A percentile compares a stretch with the other conserved stretches of the same genome.
Conservation (phyloP, 1,140 invertebrate genomes). For the Diorhabda sublineata region DNA sequence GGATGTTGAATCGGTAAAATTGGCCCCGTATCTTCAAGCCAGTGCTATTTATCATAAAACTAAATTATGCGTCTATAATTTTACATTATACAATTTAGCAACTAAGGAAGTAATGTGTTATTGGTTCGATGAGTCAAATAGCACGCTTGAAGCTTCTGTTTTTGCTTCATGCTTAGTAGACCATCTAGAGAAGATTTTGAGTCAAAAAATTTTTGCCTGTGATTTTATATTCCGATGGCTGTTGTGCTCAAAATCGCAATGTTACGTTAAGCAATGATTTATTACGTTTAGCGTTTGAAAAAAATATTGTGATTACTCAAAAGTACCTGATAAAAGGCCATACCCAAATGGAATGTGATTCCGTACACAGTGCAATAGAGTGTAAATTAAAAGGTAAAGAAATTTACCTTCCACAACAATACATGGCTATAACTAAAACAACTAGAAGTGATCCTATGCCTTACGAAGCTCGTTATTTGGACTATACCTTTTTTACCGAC, state of each 20-base stretch:
- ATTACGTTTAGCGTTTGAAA: conserved; percentile 10
- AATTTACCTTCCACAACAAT: conserved; percentile 36
- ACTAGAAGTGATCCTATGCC: conserved; percentile 30
- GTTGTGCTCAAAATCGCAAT: conserved; percentile 25
- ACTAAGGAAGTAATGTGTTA: conserved; percentile 30
- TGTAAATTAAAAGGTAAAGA: conserved; percentile 25
- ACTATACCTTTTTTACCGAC: conserved; percentile 20
- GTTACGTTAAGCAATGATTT: conserved; percentile 23
- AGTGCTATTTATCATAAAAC: conserved; percentile 35
- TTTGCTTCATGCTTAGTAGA: conserved; percentile 16
- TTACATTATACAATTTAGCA: conserved; percentile 36
- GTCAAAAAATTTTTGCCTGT: neutral
- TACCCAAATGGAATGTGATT: conserved; percentile 43
- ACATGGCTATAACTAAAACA: conserved; percentile 27
- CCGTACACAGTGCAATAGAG: conserved; percentile 40
- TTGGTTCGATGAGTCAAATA: conserved; percentile 14
- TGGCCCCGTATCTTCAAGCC: conserved; percentile 31
- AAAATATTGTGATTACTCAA: conserved; percentile 25
- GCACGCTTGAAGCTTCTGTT: conserved; percentile 35
- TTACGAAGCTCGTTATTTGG: conserved; percentile 24
- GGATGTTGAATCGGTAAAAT: conserved; percentile 33
- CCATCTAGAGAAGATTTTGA: neutral
- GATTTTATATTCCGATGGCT: conserved; percentile 21
- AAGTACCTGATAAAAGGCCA: conserved; percentile 38
- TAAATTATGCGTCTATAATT: conserved; percentile 40